phyloP scores from a whole-genome alignment of 1,140 invertebrate genomes.

The Tetranychus urticae region DNA sequence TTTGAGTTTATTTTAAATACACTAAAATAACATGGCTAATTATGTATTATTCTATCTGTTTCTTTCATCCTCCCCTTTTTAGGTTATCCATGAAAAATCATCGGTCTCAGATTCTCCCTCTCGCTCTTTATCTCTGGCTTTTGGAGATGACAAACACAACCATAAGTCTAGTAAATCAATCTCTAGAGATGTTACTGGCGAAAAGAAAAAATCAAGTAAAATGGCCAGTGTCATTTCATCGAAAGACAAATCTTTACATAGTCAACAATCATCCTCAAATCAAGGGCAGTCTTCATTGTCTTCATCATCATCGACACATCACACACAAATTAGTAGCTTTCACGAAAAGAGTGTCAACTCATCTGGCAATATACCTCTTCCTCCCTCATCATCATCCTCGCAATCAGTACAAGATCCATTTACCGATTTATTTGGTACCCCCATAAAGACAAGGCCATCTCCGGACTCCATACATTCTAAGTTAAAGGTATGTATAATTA shows the following conservation, averaged over 20 bases:
- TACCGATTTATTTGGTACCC: slow-evolving; percentile 48
- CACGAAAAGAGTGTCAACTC: neutral
- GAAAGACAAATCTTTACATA: neutral
- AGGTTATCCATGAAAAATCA: too few species aligned
- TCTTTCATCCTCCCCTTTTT: too few species aligned
- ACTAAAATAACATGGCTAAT: too few species aligned
- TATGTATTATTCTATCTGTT: too few species aligned
- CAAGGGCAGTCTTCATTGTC: neutral
- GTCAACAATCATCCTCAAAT: neutral
- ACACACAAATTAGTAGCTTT: neutral
- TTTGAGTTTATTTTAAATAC: too few species aligned
- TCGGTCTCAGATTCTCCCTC: too few species aligned
- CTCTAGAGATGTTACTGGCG: neutral
- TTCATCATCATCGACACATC: neutral
- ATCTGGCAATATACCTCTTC: too few species aligned
- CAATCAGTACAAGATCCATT: slow-evolving; percentile 31
- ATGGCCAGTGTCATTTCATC: neutral
- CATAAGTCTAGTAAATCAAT: neutral
- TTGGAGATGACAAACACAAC: neutral
- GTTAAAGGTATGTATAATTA: neutral
- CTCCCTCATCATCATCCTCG: neutral
- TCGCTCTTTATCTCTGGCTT: too few species aligned
- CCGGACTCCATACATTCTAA: slow-evolving; percentile 22
- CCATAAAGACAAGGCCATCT: slow-evolving; percentile 39
- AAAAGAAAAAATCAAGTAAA: neutral